Evolutionary conservation across 2,113 vertebrate genomes (phyloP).

Genomic region (Verasper variegatus): DNA sequence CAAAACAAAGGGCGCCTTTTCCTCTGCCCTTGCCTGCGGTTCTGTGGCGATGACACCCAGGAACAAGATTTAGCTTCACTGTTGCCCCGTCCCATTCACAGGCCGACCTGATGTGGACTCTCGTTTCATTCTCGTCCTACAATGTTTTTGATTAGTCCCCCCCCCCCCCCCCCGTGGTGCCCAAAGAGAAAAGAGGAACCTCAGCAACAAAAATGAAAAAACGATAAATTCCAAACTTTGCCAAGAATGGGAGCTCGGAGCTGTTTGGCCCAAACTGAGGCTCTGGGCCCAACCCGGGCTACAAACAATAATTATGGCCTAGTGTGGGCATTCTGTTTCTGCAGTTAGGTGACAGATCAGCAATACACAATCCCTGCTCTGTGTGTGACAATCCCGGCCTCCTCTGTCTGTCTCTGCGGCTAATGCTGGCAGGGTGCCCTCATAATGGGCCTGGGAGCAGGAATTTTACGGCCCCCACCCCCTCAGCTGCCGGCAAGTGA

Average conservation of each 20-base stretch:
- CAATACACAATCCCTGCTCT: conserved; percentile 78
- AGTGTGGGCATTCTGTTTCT: conserved; percentile 73
- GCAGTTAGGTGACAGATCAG: conserved; percentile 75
- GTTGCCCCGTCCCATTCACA: conserved; percentile 14
- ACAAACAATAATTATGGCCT: conserved; percentile 69
- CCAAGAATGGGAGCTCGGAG: conserved; percentile 58
- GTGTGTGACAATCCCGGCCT: conserved; percentile 70
- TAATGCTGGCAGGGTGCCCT: conserved; percentile 39
- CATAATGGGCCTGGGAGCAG: conserved; percentile 73
- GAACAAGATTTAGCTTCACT: conserved; percentile 51
- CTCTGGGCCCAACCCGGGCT: conserved; percentile 18
- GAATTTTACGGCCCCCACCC: conserved; percentile 58
- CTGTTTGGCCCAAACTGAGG: conserved; percentile 64
- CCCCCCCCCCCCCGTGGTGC: no score
- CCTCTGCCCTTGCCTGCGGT: conserved; percentile 47
- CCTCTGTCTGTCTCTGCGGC: conserved; percentile 58
- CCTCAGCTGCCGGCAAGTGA: conserved; percentile 26
- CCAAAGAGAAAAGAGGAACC: conserved; percentile 9
- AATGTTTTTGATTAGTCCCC: conserved; percentile 28
- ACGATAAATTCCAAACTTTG: conserved; percentile 55
- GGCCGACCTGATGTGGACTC: conserved; percentile 12
- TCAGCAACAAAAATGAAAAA: conserved; percentile 41
- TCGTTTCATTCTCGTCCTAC: conserved; percentile 43
- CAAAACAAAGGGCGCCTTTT: conserved; percentile 70
- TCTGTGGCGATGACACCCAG: conserved; percentile 45